These are phyloP conservation scores for Pollenia labialis DNA, from an alignment of 2,888 invertebrate genomes.

Conservation along the genomic window DNA sequence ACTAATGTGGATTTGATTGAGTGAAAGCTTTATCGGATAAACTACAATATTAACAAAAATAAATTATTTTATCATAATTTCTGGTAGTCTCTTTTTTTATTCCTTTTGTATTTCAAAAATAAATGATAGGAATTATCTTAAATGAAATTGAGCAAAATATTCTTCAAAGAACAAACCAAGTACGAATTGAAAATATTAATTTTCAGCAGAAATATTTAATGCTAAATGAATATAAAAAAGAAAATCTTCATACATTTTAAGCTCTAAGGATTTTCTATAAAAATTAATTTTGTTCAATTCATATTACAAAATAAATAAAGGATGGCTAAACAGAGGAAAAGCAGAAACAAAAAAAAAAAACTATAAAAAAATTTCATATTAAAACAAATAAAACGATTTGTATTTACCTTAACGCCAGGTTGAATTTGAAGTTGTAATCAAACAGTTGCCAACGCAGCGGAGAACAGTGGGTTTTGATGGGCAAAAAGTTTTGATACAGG, in stretches of 20 bases:
- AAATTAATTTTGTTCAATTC: conserved; percentile 75
- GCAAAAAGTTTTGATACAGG: neutral
- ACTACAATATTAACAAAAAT: conserved; percentile 50
- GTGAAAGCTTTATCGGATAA: conserved; percentile 65
- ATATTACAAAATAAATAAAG: conserved; percentile 71
- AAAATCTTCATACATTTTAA: conserved; percentile 51
- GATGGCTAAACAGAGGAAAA: conserved; percentile 56
- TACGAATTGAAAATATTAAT: conserved; percentile 25
- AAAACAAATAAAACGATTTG: conserved; percentile 71
- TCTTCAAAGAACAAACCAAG: neutral
- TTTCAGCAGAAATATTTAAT: conserved; percentile 18
- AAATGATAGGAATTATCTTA: conserved; percentile 38
- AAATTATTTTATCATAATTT: conserved; percentile 56
- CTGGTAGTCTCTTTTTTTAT: neutral
- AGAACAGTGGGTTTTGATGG: conserved; percentile 27
- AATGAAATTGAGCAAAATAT: conserved; percentile 25
- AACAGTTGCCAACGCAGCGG: conserved; percentile 24
- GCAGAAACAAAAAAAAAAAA: conserved; percentile 34
- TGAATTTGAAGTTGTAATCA: conserved; percentile 57
- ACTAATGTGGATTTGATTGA: conserved; percentile 69
- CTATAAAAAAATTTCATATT: conserved; percentile 61
- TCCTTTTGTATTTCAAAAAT: conserved; percentile 20
- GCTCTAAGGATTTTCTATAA: conserved; percentile 70
- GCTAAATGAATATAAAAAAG: neutral
- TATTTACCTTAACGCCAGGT: conserved; percentile 70